Percentiles rank a stretch among this genome's conserved stretches.
Conservation (phyloP, 2,797 vertebrate species). For the Fistularia commersonii region DNA sequence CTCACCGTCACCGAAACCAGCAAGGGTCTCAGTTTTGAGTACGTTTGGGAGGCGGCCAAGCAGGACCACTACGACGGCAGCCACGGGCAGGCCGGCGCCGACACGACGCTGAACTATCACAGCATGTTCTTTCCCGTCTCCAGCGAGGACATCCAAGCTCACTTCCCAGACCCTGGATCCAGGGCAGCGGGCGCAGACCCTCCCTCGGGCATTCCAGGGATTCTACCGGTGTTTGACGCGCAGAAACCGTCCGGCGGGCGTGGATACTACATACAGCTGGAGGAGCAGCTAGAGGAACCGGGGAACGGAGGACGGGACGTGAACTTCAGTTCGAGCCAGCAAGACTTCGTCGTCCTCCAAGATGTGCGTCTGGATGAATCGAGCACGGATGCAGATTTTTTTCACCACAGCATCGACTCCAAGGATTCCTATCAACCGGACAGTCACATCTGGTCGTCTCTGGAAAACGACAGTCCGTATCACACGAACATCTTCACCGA, state of each 20-base stretch:
- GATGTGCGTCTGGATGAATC: conserved; percentile 85
- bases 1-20: conserved; percentile 97
- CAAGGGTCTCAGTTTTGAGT: conserved; percentile 96
- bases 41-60: conserved; percentile 95
- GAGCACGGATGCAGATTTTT: conserved; percentile 87
- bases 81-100: conserved; percentile 72
- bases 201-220: conserved; percentile 76
- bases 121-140: conserved; percentile 92
- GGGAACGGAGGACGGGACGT: conserved; percentile 58
- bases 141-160: conserved; percentile 86
- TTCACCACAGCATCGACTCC: conserved; percentile 83
- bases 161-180: conserved; percentile 76
- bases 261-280: conserved; percentile 93
- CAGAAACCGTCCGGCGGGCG: conserved; percentile 87
- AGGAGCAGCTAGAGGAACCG: conserved; percentile 83
- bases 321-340: conserved; percentile 57
- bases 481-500: conserved; percentile 82
- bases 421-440: conserved; percentile 81
- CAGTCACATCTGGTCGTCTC: conserved; percentile 75
- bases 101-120: conserved; percentile 87
- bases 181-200: conserved; percentile 60
- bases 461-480: conserved; percentile 85
- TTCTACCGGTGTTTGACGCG: conserved; percentile 91
- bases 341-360: conserved; percentile 77
- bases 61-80: conserved; percentile 89